Conservation (phyloP, 2,888 invertebrate genomes). For the Apamea anceps region DNA sequence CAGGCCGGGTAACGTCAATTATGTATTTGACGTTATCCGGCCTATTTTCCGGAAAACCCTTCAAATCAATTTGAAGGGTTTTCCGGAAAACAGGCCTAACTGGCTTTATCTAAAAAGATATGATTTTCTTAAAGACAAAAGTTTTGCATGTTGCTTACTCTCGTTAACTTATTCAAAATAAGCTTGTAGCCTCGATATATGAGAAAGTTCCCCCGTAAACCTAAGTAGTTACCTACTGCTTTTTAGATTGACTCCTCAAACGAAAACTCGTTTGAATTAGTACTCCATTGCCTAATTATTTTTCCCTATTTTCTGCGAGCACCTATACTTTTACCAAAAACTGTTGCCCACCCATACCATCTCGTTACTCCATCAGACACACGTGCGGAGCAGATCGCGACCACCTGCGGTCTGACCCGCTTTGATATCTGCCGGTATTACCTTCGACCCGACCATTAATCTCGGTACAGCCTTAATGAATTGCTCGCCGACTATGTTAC, state of each 20-base stretch:
- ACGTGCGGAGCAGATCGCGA: slow-evolving; percentile 54
- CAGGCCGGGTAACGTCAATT: too few relatives aligned
- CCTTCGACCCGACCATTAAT: slow-evolving; percentile 87
- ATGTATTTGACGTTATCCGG: too few relatives aligned
- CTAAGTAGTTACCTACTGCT: too few relatives aligned
- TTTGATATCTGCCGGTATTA: slow-evolving; percentile 85
- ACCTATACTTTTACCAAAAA: background rate
- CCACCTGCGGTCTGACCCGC: slow-evolving; percentile 68
- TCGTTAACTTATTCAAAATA: background rate
- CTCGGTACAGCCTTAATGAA: slow-evolving; percentile 82
- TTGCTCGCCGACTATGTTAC: slow-evolving; percentile 68
- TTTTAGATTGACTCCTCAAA: background rate
- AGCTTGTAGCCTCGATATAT: background rate
- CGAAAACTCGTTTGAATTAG: background rate
- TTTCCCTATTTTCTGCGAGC: too few relatives aligned
- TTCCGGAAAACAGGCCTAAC: background rate
- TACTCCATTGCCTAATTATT: background rate
- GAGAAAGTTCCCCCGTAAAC: background rate
- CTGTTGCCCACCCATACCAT: slow-evolving; percentile 19
- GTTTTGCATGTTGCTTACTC: background rate
- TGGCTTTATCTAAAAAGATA: background rate
- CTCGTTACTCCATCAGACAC: slow-evolving; percentile 53
- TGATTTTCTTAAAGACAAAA: background rate
- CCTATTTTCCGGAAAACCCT: background rate
- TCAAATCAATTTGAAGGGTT: too few relatives aligned